Percentiles rank a stretch among this genome's conserved stretches.
These are phyloP conservation scores for Brachionus rotundiformis DNA, from an alignment of 1,140 invertebrate genomes.

Conservation along the genomic window DNA sequence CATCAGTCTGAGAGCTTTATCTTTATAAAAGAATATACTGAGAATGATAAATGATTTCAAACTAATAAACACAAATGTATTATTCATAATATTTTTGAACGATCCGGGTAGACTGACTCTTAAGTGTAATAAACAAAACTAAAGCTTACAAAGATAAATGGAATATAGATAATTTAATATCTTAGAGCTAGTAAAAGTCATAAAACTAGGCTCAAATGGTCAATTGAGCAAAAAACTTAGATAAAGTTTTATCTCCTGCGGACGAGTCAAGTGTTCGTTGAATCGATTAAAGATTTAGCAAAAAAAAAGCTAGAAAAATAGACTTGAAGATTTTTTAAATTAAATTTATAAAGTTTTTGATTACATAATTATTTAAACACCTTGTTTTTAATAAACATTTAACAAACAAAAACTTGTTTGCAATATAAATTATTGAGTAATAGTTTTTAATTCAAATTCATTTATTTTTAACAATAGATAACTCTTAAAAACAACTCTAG, in stretches of 20 bases:
- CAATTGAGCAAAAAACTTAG: not conserved
- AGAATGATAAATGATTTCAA: slow-evolving; percentile 2
- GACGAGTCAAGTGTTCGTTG: not conserved
- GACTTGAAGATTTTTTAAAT: not conserved
- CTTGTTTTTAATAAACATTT: not conserved
- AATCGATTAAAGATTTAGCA: not conserved
- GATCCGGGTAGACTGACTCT: not conserved
- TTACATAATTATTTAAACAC: not conserved
- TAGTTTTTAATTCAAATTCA: not conserved
- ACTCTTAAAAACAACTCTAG: too few species aligned
- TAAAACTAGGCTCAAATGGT: not conserved
- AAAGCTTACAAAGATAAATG: slow-evolving; percentile 9
- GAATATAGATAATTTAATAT: not conserved
- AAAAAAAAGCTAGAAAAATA: not conserved
- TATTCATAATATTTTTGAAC: not conserved
- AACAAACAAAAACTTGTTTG: not conserved
- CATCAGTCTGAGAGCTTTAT: not conserved
- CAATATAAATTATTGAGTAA: not conserved
- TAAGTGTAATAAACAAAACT: not conserved
- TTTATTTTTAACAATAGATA: too few species aligned
- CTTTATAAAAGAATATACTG: not conserved
- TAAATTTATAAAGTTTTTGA: too few species aligned
- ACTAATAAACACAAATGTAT: not conserved
- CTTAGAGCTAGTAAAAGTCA: not conserved
- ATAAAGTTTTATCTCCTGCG: not conserved